These are phyloP conservation scores for Agrotis clavis DNA, from an alignment of 2,888 invertebrate genomes.

Conservation along the genomic window DNA sequence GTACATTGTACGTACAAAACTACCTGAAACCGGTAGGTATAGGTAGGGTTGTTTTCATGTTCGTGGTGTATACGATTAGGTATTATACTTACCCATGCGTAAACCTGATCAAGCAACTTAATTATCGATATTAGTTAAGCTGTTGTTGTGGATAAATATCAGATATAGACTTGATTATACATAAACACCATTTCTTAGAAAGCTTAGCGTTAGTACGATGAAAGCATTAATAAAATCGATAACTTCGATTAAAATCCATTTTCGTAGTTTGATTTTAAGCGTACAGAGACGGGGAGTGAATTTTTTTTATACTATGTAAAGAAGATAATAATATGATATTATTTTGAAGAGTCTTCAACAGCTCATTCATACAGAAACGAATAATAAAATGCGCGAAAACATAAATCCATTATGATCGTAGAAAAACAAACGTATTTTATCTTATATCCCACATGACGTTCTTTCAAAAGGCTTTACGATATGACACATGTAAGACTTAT, in stretches of 20 bases:
- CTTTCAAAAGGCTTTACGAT: conserved; percentile 26
- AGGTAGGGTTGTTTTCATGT: conserved; percentile 14
- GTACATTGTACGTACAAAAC: background rate
- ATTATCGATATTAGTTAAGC: conserved; percentile 20
- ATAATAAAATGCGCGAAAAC: conserved; percentile 6
- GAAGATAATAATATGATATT: background rate
- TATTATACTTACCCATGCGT: conserved; percentile 34
- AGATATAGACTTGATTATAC: background rate
- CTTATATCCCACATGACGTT: conserved; percentile 27
- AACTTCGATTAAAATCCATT: no score
- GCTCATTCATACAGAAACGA: conserved; percentile 10
- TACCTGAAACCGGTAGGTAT: background rate
- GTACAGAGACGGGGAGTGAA: no score
- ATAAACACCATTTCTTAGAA: background rate
- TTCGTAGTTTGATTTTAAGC: no score
- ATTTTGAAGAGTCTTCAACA: conserved; percentile 1
- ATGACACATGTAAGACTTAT: conserved; percentile 32
- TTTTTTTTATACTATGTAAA: no score
- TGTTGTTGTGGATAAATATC: conserved; percentile 4
- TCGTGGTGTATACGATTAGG: conserved; percentile 7
- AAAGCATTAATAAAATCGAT: background rate
- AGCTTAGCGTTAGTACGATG: background rate
- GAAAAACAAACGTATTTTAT: conserved; percentile 22
- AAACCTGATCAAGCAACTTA: conserved; percentile 30
- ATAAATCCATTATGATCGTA: conserved; percentile 38